These are phyloP conservation scores for Scylla paramamosain DNA, from an alignment of 1,140 invertebrate genomes.

Conservation along the genomic window DNA sequence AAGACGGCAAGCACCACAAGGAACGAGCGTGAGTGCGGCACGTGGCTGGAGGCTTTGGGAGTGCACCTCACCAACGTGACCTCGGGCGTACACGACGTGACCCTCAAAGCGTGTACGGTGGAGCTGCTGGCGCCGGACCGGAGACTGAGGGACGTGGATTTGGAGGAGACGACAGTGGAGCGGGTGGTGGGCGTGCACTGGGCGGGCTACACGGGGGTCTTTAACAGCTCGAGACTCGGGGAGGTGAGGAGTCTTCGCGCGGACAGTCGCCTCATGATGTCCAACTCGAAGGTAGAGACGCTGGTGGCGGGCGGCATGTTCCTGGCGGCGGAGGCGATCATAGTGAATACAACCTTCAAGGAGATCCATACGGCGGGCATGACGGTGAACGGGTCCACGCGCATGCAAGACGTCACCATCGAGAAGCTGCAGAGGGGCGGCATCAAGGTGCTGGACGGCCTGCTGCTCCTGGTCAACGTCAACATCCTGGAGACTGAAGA, in stretches of 20 bases:
- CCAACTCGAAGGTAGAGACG: constrained; percentile 37
- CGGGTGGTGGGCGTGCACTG: constrained; percentile 55
- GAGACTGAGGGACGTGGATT: constrained; percentile 60
- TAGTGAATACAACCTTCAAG: constrained; percentile 50
- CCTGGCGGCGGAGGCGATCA: constrained; percentile 49
- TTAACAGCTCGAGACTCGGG: constrained; percentile 58
- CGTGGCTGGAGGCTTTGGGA: constrained; percentile 62
- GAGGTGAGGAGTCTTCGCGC: constrained; percentile 51
- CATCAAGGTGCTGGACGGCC: constrained; percentile 41
- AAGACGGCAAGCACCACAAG: constrained; percentile 34
- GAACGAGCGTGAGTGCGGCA: constrained; percentile 57
- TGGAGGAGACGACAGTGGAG: constrained; percentile 30
- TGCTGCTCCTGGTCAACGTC: constrained; percentile 58
- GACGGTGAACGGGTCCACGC: background rate
- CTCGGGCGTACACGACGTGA: constrained; percentile 57
- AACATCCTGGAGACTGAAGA: constrained; percentile 24
- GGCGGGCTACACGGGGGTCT: constrained; percentile 64
- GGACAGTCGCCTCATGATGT: constrained; percentile 64
- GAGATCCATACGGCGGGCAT: constrained; percentile 38
- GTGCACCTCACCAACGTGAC: constrained; percentile 60
- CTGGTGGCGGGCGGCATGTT: constrained; percentile 30
- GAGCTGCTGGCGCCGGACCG: constrained; percentile 59
- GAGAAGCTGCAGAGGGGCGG: constrained; percentile 37
- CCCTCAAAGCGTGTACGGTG: constrained; percentile 47
- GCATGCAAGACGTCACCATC: constrained; percentile 61